phyloP scores from a whole-genome alignment of 2,888 invertebrate genomes.

The Calliphora vomitoria region DNA sequence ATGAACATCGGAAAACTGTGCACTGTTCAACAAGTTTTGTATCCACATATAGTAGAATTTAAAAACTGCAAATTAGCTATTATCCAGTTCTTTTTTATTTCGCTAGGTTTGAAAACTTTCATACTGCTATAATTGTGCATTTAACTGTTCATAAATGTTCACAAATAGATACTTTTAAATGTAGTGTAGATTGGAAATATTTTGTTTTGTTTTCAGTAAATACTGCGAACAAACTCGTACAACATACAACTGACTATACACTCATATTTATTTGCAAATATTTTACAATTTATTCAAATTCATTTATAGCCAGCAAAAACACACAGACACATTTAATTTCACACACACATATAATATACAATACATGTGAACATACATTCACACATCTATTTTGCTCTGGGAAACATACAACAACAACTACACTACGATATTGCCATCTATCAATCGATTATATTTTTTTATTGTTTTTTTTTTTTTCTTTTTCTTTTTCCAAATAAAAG shows the following conservation, averaged over 20 bases:
- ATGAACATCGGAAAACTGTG: too few relatives aligned
- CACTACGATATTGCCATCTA: constrained; percentile 54
- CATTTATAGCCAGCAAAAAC: constrained; percentile 54
- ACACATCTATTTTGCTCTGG: not conserved
- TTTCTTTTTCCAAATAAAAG: constrained; percentile 29
- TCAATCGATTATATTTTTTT: constrained; percentile 68
- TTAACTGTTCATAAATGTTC: constrained; percentile 2
- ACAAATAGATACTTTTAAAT: constrained; percentile 55
- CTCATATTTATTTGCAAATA: constrained; percentile 54
- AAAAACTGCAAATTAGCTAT: too few relatives aligned
- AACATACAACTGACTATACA: not conserved
- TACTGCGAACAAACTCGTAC: constrained; percentile 16
- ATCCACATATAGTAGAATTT: too few relatives aligned
- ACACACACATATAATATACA: not conserved
- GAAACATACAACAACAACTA: constrained; percentile 48
- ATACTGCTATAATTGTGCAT: not conserved
- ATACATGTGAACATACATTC: not conserved
- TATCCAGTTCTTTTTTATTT: too few relatives aligned
- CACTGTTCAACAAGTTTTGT: too few relatives aligned
- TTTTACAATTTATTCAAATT: constrained; percentile 72
- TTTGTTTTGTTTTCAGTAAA: constrained; percentile 54
- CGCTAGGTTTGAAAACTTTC: too few relatives aligned
- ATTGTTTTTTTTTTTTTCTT: constrained; percentile 21
- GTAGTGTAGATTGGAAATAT: constrained; percentile 43
- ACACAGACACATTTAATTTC: not conserved